These are phyloP conservation scores for Barbus barbus DNA, from an alignment of 2,113 vertebrate genomes.

Conservation along the genomic window DNA sequence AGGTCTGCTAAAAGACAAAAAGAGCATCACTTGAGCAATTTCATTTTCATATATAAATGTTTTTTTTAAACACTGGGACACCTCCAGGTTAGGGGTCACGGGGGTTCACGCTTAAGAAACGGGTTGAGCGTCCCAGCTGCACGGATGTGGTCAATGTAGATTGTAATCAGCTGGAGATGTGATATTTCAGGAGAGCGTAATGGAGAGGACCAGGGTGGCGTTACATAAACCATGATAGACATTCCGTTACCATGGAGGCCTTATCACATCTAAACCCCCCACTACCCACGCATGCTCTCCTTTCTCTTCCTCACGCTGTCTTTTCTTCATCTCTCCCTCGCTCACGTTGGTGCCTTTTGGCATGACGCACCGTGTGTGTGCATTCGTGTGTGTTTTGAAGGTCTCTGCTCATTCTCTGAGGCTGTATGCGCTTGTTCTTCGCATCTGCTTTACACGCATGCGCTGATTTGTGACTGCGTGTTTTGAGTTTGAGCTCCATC, in stretches of 20 bases:
- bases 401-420: conserved; percentile 19
- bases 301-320: conserved; percentile 19
- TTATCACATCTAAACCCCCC: conserved; percentile 52
- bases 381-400: conserved; percentile 32
- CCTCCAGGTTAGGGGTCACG: background rate
- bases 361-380: conserved; percentile 40
- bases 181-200: conserved; percentile 23
- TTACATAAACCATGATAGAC: conserved; percentile 57
- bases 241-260: conserved; percentile 58
- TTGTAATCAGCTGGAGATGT: conserved; percentile 31
- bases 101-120: background rate
- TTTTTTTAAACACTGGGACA: background rate
- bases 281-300: conserved; percentile 42
- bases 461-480: too few relatives aligned
- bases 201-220: conserved; percentile 17
- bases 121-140: background rate
- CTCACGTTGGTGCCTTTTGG: conserved; percentile 47
- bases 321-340: conserved; percentile 38
- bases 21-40: background rate
- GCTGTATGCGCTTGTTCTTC: conserved; percentile 39
- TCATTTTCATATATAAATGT: background rate
- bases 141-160: conserved; percentile 23
- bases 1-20: background rate
- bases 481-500: too few relatives aligned
- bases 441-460: too few relatives aligned